Percentiles rank a stretch among this genome's conserved stretches.
phyloP scores from a whole-genome alignment of 2,797 vertebrate species.

The Choloepus didactylus region DNA sequence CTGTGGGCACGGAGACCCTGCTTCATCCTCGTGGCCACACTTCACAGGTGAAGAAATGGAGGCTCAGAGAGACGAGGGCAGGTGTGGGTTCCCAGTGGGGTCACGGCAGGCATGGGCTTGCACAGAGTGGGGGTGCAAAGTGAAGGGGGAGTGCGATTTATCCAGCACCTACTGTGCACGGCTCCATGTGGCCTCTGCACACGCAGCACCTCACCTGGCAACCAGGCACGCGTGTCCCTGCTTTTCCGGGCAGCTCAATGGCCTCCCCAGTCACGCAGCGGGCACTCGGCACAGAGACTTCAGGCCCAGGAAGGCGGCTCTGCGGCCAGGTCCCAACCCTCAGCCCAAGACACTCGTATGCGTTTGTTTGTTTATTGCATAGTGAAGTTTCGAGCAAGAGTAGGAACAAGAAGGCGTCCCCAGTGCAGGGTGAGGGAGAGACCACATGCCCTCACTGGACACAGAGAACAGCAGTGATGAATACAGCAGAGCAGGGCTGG shows the following conservation, averaged over 20 bases:
- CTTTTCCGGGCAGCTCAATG: accelerated
- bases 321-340: accelerated
- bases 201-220: background rate
- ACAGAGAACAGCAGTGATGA: accelerated
- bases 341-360: accelerated
- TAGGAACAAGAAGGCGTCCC: accelerated
- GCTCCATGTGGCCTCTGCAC: accelerated
- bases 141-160: accelerated
- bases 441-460: accelerated
- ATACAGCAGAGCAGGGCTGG: accelerated
- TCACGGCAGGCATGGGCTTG: accelerated
- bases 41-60: background rate
- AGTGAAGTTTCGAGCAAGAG: too few species aligned
- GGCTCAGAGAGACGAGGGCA: background rate
- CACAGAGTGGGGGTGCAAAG: accelerated
- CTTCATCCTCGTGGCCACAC: accelerated
- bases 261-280: too few species aligned
- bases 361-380: too few species aligned
- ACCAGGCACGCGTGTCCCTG: accelerated
- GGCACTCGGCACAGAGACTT: accelerated
- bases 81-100: accelerated
- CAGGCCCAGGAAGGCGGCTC: background rate
- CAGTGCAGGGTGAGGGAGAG: accelerated
- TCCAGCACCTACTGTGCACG: accelerated
- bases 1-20: accelerated